phyloP scores from a whole-genome alignment of 1,140 invertebrate species.

The Sesamia nonagrioides region DNA sequence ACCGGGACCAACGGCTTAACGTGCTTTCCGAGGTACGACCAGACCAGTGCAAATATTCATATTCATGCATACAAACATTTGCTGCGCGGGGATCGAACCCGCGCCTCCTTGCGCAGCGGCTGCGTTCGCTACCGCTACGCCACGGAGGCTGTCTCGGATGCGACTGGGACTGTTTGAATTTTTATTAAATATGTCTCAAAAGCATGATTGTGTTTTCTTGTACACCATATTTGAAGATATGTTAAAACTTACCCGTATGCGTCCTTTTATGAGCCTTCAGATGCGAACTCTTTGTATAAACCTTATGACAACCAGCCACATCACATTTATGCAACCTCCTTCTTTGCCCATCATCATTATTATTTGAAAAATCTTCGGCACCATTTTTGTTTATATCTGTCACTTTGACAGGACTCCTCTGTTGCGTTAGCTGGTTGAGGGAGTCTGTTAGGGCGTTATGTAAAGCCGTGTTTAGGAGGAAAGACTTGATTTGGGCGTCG shows the following conservation, averaged over 20 bases:
- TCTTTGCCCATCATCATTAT: constrained; percentile 61
- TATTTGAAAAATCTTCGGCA: constrained; percentile 41
- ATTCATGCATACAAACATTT: too few species aligned
- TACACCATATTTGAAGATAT: too few species aligned
- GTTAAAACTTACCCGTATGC: constrained; percentile 96
- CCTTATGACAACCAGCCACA: constrained; percentile 98
- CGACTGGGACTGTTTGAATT: too few species aligned
- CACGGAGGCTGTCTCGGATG: too few species aligned
- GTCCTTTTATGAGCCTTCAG: constrained; percentile 98
- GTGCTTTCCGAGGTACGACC: too few species aligned
- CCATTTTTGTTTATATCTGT: constrained; percentile 40
- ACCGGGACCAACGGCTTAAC: too few species aligned
- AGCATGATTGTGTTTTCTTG: too few species aligned
- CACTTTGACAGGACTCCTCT: constrained; percentile 10
- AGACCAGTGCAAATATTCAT: too few species aligned
- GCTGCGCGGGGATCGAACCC: too few species aligned
- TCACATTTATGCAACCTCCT: constrained; percentile 96
- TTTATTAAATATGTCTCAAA: too few species aligned
- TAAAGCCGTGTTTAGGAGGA: constrained; percentile 74
- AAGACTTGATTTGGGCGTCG: constrained; percentile 72
- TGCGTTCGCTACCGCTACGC: too few species aligned
- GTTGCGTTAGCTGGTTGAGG: constrained; percentile 56
- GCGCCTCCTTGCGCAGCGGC: too few species aligned
- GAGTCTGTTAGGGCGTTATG: constrained; percentile 73
- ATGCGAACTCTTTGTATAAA: constrained; percentile 99